phyloP scores from a whole-genome alignment of 2,797 vertebrate genomes.

The Harpagifer antarcticus region DNA sequence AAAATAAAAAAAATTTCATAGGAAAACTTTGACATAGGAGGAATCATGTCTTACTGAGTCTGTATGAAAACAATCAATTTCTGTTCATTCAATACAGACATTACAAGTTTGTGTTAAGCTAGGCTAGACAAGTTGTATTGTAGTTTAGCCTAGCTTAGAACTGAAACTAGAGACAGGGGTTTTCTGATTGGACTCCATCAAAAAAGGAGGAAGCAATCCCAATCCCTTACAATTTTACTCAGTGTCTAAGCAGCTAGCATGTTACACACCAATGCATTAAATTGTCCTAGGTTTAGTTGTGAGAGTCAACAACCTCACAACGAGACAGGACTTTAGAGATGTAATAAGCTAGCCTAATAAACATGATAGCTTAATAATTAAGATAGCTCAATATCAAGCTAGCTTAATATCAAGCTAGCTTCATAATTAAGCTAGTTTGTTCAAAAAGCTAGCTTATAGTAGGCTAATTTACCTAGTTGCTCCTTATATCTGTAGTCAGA shows the following conservation, averaged over 20 bases:
- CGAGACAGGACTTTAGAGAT: background rate
- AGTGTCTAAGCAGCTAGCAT: background rate
- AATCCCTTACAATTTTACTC: background rate
- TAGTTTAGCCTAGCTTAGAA: background rate
- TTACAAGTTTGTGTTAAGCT: background rate
- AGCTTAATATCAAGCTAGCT: background rate
- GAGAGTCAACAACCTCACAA: background rate
- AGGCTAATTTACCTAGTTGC: background rate
- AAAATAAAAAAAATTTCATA: conserved; percentile 7
- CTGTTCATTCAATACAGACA: background rate
- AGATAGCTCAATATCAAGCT: background rate
- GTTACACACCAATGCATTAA: background rate
- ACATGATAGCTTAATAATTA: background rate
- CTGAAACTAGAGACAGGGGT: background rate
- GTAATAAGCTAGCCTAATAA: background rate
- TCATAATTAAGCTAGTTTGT: background rate
- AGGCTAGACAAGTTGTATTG: background rate
- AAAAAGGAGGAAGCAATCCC: background rate
- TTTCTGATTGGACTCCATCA: background rate
- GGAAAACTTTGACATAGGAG: background rate
- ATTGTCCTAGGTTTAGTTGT: background rate
- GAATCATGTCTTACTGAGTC: background rate
- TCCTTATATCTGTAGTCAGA: background rate
- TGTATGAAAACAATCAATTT: background rate
- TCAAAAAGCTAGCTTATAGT: background rate